Conservation (phyloP, 2,888 invertebrate genomes). For the Phaedon cochleariae region DNA sequence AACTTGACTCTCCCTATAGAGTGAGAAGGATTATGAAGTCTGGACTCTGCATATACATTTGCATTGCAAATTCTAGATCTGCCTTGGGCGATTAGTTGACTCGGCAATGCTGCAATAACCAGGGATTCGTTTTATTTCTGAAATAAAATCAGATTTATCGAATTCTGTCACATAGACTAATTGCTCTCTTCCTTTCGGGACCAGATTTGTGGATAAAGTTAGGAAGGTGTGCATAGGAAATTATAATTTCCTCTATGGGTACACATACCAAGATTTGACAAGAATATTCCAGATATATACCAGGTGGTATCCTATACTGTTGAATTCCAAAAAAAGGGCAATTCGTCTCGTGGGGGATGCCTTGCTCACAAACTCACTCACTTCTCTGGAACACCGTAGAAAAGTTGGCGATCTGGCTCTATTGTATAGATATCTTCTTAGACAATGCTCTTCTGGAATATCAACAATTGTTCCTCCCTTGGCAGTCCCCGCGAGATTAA, state of each 20-base stretch:
- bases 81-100: not conserved
- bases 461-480: no score
- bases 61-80: not conserved
- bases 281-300: no score
- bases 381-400: no score
- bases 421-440: no score
- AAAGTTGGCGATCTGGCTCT: no score
- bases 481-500: no score
- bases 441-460: no score
- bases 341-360: no score
- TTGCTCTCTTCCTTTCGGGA: not conserved
- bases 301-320: no score
- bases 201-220: not conserved
- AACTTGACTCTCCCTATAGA: not conserved
- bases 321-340: no score
- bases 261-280: not conserved
- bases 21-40: not conserved
- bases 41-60: not conserved
- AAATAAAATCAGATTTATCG: not conserved
- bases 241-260: not conserved
- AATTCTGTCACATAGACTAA: not conserved
- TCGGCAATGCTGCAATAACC: not conserved
- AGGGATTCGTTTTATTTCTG: not conserved
- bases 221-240: not conserved
- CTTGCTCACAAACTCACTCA: no score